Base-by-base conservation (phyloP, 2,797 vertebrate species). In the Otus scops region DNA sequence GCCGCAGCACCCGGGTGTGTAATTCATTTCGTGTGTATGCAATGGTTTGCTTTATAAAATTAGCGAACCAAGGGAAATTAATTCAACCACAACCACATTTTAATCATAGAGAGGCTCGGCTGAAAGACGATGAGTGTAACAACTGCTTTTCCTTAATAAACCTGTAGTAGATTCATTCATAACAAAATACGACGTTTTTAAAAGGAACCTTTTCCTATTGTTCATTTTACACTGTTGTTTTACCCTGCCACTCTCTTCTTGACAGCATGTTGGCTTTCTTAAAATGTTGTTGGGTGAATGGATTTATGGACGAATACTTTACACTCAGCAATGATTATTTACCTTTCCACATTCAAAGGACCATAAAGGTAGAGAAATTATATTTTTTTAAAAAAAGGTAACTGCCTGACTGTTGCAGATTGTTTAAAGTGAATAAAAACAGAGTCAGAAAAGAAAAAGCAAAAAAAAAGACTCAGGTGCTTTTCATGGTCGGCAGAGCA, bases 1-100 rank as follows among this genome's bases (percentile, higher is more conserved):
- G 3, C 45, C 4, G 0, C 3, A 0, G 38, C 57, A 54, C 32
- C 30, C 8, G 1, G 4, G 3, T 1, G 21, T 23, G 21, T 45
- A 23, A 13, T 24, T 43, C 3, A 0, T 74, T 53, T 30, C 2
- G 1, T 22, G 13, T 3, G 50, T 5, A 38, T 60, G 9, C 34
- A 23, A 10, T 1, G n/a, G 53, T 36, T 50, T 27, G 70, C 4
- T 26, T 34, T 21, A 13, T 4, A 24, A 14, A 73, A 65, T 36
- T 3, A 88, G 45, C 0, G 2, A 57, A 34, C n/a, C 23, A 5
- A n/a, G 43, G 43, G 79, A 79, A 85, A 88, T 53, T 50, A 87
- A 71, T 71, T 79, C 83, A 82, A 4, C 75, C 85, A 71, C 82
- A 83, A 41, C 45, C 36, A 21, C 51, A 5, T 64, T 91, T 88